Conservation (phyloP, 2,797 vertebrate genomes). For the Tangara arthus region DNA sequence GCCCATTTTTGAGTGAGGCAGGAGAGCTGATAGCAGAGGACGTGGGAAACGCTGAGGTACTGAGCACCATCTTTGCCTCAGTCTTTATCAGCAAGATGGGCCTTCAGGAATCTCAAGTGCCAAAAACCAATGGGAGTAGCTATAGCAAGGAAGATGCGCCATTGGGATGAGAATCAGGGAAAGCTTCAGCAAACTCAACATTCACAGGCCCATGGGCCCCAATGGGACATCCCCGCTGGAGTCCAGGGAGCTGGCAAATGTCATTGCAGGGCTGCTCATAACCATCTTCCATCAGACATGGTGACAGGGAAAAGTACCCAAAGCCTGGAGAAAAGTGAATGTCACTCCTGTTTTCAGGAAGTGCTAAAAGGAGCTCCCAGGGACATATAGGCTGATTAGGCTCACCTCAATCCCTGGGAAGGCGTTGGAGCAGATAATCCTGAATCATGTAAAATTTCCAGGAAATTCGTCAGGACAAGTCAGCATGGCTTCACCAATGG, state of each 20-base stretch:
- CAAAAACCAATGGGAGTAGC: rapidly evolving
- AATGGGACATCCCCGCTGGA: rapidly evolving
- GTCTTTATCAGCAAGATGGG: not conserved
- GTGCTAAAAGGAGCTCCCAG: not conserved
- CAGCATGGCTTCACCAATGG: not conserved
- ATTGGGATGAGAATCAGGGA: not conserved
- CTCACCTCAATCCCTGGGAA: not conserved
- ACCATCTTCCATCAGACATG: not conserved
- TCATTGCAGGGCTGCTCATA: not conserved
- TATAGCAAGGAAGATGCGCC: not conserved
- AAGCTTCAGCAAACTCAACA: not conserved
- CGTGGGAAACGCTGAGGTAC: not conserved
- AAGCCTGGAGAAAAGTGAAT: not conserved
- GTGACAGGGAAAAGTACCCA: not conserved
- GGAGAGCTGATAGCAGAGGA: not conserved
- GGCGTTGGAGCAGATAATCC: not conserved
- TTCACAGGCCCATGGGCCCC: rapidly evolving
- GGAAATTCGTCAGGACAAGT: not conserved
- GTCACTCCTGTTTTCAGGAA: not conserved
- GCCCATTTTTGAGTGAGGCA: rapidly evolving
- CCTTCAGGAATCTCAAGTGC: not conserved
- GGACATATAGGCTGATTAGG: not conserved
- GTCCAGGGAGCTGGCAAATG: not conserved
- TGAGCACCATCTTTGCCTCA: not conserved
- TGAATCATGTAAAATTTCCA: not conserved